These are phyloP conservation scores for Rhea pennata DNA, from an alignment of 2,113 vertebrate species.

Conservation along the genomic window DNA sequence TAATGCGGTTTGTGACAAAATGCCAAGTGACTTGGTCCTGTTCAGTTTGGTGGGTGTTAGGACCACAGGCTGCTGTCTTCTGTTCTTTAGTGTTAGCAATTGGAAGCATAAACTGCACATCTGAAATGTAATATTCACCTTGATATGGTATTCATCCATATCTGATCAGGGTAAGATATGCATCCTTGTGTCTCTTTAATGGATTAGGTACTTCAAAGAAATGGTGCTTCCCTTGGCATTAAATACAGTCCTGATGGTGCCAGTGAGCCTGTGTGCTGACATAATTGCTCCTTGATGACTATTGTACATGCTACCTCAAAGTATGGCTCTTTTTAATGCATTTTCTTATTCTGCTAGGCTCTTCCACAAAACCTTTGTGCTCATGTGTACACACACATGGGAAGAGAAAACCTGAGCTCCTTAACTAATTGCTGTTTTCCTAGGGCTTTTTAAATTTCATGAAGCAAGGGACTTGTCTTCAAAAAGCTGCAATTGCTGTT, in stretches of 20 bases:
- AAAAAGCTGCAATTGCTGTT: background rate
- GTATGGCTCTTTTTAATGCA: background rate
- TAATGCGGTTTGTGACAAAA: background rate
- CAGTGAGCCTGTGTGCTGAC: no score
- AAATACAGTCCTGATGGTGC: no score
- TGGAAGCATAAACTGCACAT: no score
- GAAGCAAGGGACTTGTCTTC: background rate
- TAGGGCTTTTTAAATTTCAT: background rate
- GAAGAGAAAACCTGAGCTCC: background rate
- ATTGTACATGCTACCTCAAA: no score
- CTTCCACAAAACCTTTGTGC: background rate
- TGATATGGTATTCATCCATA: accelerated
- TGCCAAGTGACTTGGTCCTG: background rate
- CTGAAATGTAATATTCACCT: background rate
- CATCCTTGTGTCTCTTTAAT: background rate
- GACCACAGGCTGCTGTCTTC: background rate
- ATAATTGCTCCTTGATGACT: no score
- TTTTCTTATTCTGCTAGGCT: background rate
- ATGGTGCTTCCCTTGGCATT: no score
- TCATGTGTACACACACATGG: accelerated
- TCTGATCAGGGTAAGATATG: background rate
- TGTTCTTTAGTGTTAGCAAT: background rate
- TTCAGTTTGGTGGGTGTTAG: background rate
- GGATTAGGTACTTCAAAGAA: background rate
- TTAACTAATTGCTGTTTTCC: background rate